Base-by-base conservation (phyloP, 2,113 vertebrate genomes). In the Eurypyga helias region DNA sequence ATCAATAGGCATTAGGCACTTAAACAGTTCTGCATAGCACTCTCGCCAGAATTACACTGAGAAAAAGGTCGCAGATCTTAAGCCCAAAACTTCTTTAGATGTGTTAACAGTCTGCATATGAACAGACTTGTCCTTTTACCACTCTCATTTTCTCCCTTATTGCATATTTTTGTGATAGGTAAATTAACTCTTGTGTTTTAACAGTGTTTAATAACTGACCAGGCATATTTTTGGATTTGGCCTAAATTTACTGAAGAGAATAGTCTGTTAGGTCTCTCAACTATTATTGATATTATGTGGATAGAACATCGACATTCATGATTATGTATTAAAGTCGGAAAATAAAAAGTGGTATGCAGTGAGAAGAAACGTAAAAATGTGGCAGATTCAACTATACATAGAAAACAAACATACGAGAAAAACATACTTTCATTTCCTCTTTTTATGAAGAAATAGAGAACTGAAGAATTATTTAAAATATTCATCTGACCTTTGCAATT, bases 1-100 rank as follows among this genome's bases (percentile, higher is more conserved):
- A 93, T 90, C 94, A 85, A 93, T 92, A 92, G 34, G 29, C 62
- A 88, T 93, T 90, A 87, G 66, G 24, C 70, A 93, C 70, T 92
- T 93, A 64, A 72, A 72, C 23, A 61, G 16, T 61, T 84, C 43
- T 61, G 33, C 29, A 79, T 13, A 88, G 48, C 29, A 57, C 21
- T 69, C 16, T 33, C 20, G 11, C 23, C 48, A 80, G 75, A 80
- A 64, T 67, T 60, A 76, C 1, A 4, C 19, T 80, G 24, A 94
- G 41, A 38, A 69, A 89, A 85, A 79, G 60, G 36, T 54, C 55
- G 78, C 9, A 66, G 24, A 66, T 46, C 19, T 17, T 85, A 41
- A 61, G 18, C 11, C 8, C 19, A 36, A 34, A 34, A 61, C 5
- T 25, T 77, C 60, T 73, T 61, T 28, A 76, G 48, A 28, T 38